phyloP scores from a whole-genome alignment of 2,113 vertebrate genomes.

The Melanostigma gelatinosum region DNA sequence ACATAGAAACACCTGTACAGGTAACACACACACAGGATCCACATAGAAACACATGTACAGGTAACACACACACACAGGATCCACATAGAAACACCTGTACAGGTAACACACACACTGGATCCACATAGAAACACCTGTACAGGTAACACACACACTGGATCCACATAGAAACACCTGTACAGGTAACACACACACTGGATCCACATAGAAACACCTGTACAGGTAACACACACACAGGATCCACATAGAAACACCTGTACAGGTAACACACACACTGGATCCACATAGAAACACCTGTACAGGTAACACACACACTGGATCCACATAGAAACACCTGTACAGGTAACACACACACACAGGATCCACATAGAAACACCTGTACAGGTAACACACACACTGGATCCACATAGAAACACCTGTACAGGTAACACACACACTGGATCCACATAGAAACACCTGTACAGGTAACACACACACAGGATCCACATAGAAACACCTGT shows the following conservation, averaged over 20 bases:
- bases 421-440: constrained; percentile 80
- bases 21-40: constrained; percentile 64
- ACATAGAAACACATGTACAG: constrained; percentile 88
- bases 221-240: constrained; percentile 77
- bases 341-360: constrained; percentile 77
- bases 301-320: constrained; percentile 77
- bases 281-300: constrained; percentile 86
- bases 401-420: constrained; percentile 85
- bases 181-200: constrained; percentile 77
- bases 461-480: constrained; percentile 79
- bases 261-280: constrained; percentile 77
- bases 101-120: constrained; percentile 77
- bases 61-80: constrained; percentile 64
- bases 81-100: constrained; percentile 86
- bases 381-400: constrained; percentile 80
- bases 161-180: constrained; percentile 86
- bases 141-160: constrained; percentile 77
- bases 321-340: constrained; percentile 86
- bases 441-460: constrained; percentile 85
- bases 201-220: constrained; percentile 86
- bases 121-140: constrained; percentile 86
- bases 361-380: constrained; percentile 85
- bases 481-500: constrained; percentile 86
- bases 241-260: constrained; percentile 86
- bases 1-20: constrained; percentile 88